Evolutionary conservation across 2,113 vertebrate genomes (phyloP).

Genomic region (Gracilinanus agilis): DNA sequence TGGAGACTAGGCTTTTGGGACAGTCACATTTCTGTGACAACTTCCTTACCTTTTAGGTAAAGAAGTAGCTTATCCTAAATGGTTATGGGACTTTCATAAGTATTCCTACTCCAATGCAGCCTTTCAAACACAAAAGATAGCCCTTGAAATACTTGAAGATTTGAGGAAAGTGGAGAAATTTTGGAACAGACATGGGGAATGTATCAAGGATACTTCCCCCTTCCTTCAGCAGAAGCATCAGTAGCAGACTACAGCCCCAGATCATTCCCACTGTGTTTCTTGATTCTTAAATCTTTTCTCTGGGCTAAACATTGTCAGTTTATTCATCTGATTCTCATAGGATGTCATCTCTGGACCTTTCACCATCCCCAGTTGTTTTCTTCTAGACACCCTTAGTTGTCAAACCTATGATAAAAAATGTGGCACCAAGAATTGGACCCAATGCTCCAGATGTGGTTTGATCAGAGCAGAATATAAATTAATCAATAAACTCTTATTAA

Average conservation of each 20-base stretch:
- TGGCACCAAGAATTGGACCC: neutral
- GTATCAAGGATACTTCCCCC: neutral
- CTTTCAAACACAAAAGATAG: neutral
- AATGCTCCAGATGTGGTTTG: neutral
- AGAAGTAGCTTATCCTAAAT: neutral
- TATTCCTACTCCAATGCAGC: neutral
- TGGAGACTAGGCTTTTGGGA: neutral
- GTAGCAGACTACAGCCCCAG: neutral
- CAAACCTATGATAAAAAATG: neutral
- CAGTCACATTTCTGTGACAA: neutral
- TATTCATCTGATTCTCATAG: neutral
- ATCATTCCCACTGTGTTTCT: neutral
- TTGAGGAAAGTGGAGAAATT: neutral
- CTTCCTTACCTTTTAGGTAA: neutral
- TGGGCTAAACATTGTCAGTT: neutral
- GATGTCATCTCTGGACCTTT: neutral
- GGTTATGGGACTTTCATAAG: neutral
- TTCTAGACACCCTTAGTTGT: neutral
- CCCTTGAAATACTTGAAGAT: neutral
- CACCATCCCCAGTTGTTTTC: neutral
- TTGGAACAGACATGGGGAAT: neutral
- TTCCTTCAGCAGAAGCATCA: neutral
- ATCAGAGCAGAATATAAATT: neutral
- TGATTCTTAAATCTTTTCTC: neutral
- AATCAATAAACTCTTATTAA: neutral